Conservation (phyloP, 2,113 vertebrate species). For the Eira barbara region DNA sequence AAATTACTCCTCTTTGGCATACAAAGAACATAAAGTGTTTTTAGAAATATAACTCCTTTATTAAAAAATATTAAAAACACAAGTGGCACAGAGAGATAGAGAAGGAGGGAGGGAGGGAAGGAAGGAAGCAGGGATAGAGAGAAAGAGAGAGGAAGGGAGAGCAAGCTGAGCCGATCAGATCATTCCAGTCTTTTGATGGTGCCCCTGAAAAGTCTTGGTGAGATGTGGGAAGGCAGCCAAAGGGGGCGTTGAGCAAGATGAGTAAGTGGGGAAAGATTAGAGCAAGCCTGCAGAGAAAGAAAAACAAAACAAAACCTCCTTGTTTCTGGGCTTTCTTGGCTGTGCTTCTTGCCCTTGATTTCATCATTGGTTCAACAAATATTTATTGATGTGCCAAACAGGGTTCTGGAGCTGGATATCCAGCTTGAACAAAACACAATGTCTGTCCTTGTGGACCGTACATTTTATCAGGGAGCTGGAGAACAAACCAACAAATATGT, state of each 20-base stretch:
- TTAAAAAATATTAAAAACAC: not conserved
- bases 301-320: not conserved
- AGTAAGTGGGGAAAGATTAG: not conserved
- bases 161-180: not conserved
- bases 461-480: not conserved
- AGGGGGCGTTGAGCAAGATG: not conserved
- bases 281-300: not conserved
- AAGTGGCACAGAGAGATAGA: not conserved
- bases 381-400: not conserved
- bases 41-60: not conserved
- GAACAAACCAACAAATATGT: not conserved
- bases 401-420: not conserved
- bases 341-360: not conserved
- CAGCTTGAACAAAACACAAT: not conserved
- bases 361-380: not conserved
- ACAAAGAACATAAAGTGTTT: not conserved
- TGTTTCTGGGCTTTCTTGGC: not conserved
- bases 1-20: not conserved
- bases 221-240: not conserved
- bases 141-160: not conserved
- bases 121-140: not conserved
- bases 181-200: not conserved
- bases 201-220: not conserved
- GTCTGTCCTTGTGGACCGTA: not conserved
- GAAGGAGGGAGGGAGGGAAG: not conserved